Evolutionary conservation across 1,140 invertebrate species (phyloP).

Genomic region (Stegodyphus dumicola): DNA sequence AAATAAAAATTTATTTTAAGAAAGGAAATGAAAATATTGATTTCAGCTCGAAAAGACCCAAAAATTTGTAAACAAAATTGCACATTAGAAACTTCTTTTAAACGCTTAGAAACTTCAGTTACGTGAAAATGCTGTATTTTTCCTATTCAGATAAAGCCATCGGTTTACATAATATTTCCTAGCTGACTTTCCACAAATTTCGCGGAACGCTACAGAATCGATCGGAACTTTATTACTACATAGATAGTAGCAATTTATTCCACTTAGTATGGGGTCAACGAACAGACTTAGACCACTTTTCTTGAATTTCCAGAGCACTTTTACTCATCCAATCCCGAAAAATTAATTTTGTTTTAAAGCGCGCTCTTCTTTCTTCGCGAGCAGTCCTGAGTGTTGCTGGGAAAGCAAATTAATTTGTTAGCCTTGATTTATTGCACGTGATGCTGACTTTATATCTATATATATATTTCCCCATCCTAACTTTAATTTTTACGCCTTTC

Average conservation of each 20-base stretch:
- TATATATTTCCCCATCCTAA: neutral
- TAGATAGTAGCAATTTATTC: neutral
- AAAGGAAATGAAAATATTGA: too few relatives aligned
- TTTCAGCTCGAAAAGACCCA: too few relatives aligned
- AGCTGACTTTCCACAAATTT: too few relatives aligned
- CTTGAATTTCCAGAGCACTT: neutral
- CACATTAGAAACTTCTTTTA: too few relatives aligned
- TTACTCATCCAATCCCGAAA: neutral
- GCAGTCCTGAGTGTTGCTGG: neutral
- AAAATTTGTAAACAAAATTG: too few relatives aligned
- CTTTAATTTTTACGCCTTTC: constrained; percentile 3
- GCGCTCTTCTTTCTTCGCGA: neutral
- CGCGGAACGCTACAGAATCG: too few relatives aligned
- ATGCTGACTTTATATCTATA: neutral
- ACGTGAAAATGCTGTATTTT: too few relatives aligned
- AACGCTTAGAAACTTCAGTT: too few relatives aligned
- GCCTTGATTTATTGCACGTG: neutral
- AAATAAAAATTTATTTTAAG: too few relatives aligned
- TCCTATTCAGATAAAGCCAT: too few relatives aligned
- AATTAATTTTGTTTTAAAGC: constrained; percentile 16
- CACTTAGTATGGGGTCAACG: neutral
- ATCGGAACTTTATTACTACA: neutral
- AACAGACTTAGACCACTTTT: neutral
- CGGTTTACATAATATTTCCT: too few relatives aligned
- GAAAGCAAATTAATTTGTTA: constrained; percentile 24